Conservation (phyloP, 2,113 vertebrate genomes). For the Hyaena hyaena region DNA sequence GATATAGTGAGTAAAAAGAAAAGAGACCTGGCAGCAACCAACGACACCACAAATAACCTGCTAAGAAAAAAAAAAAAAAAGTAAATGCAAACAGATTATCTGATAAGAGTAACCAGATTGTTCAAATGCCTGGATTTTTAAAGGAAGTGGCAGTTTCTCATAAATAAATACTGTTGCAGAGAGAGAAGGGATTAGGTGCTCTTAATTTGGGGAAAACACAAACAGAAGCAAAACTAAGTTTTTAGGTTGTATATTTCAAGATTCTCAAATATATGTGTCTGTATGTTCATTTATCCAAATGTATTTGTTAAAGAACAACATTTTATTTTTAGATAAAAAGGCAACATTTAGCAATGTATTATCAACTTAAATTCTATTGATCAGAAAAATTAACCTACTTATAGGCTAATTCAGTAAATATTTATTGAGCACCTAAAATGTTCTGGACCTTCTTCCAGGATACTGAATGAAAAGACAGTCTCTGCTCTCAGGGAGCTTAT, state of each 20-base stretch:
- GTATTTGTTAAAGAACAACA: conserved; percentile 41
- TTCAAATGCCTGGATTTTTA: conserved; percentile 17
- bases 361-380: not conserved
- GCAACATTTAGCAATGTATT: not conserved
- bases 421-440: not conserved
- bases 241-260: not conserved
- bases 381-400: conserved; percentile 26
- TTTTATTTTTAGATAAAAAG: conserved; percentile 13
- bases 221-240: conserved; percentile 42
- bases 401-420: not conserved
- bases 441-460: not conserved
- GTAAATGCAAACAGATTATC: not conserved
- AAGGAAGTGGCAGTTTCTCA: conserved; percentile 15
- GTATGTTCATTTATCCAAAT: not conserved
- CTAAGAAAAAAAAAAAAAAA: not conserved
- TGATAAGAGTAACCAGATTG: not conserved
- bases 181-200: not conserved
- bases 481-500: not conserved
- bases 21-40: not conserved
- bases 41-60: not conserved
- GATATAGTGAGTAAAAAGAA: not conserved
- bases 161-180: not conserved
- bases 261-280: not conserved
- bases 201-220: not conserved
- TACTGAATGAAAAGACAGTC: not conserved